These are phyloP conservation scores for Elephas maximus DNA, from an alignment of 2,113 vertebrate genomes.

Conservation along the genomic window DNA sequence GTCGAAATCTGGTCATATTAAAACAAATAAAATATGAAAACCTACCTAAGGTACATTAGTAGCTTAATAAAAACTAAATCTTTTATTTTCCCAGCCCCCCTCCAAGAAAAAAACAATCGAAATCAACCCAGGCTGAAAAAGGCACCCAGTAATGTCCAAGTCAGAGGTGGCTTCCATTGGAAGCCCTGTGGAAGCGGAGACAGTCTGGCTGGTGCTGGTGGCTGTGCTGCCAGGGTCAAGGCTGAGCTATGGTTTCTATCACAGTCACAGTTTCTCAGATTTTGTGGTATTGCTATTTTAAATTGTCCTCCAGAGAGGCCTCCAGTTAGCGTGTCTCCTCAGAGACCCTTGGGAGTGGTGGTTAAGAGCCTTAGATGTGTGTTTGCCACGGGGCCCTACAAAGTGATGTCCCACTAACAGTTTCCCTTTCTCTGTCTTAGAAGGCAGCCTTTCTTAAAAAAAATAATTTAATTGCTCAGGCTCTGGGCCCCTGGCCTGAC, in stretches of 20 bases:
- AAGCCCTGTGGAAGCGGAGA: accelerated
- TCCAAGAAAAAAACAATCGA: neutral
- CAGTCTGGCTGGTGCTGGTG: neutral
- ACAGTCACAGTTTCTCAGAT: neutral
- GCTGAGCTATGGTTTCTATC: neutral
- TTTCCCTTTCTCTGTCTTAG: neutral
- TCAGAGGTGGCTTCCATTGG: accelerated
- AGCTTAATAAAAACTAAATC: neutral
- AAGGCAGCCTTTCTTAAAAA: neutral
- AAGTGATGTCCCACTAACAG: neutral
- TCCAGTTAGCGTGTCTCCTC: neutral
- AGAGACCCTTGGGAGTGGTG: neutral
- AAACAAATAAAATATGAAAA: neutral
- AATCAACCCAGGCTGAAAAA: neutral
- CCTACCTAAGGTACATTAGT: neutral
- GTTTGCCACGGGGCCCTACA: neutral
- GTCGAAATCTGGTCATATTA: neutral
- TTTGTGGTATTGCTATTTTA: neutral
- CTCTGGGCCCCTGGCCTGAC: neutral
- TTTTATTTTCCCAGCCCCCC: neutral
- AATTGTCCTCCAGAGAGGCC: neutral
- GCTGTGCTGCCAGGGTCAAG: neutral
- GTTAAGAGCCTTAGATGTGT: neutral
- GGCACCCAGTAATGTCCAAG: accelerated
- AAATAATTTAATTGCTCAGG: neutral